Evolutionary conservation across 2,797 vertebrate species (phyloP).

Genomic region (Intellagama lesueurii): DNA sequence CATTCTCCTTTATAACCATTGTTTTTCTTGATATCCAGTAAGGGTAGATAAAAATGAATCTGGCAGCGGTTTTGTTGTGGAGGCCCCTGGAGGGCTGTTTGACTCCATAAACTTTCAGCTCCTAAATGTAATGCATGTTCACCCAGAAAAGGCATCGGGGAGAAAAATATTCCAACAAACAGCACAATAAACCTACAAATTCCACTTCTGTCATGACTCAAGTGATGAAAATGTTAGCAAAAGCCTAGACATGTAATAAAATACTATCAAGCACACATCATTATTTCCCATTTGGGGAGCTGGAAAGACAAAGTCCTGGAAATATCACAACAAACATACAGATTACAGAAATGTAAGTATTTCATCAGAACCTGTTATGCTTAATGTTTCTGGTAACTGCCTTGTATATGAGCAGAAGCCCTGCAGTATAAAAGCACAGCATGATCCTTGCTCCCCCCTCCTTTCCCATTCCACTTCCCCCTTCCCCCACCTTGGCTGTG

Average conservation of each 20-base stretch:
- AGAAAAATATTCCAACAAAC: conserved; percentile 46
- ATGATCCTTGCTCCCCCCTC: conserved; percentile 28
- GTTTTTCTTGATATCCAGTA: conserved; percentile 71
- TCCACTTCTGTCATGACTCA: conserved; percentile 76
- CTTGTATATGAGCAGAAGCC: conserved; percentile 21
- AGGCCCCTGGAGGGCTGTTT: conserved; percentile 71
- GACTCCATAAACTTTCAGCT: conserved; percentile 74
- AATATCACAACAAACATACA: conserved; percentile 48
- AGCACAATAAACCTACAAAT: conserved; percentile 75
- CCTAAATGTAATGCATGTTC: conserved; percentile 73
- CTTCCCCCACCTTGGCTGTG: conserved; percentile 23
- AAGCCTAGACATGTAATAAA: conserved; percentile 72
- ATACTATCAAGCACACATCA: conserved; percentile 72
- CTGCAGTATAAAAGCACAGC: conserved; percentile 61
- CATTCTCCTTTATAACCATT: conserved; percentile 72
- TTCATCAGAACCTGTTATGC: conserved; percentile 60
- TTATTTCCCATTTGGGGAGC: conserved; percentile 67
- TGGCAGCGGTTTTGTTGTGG: conserved; percentile 69
- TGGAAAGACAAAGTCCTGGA: conserved; percentile 62
- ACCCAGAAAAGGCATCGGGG: conserved; percentile 74
- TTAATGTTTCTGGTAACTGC: conserved; percentile 57
- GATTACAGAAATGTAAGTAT: conserved; percentile 64
- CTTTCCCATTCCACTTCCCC: conserved; percentile 41
- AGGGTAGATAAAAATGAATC: conserved; percentile 72
- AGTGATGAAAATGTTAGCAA: conserved; percentile 78